A percentile compares a stretch with the other conserved stretches of the same genome.
Conservation (phyloP, 2,888 invertebrate species). For the Maniola hyperantus region DNA sequence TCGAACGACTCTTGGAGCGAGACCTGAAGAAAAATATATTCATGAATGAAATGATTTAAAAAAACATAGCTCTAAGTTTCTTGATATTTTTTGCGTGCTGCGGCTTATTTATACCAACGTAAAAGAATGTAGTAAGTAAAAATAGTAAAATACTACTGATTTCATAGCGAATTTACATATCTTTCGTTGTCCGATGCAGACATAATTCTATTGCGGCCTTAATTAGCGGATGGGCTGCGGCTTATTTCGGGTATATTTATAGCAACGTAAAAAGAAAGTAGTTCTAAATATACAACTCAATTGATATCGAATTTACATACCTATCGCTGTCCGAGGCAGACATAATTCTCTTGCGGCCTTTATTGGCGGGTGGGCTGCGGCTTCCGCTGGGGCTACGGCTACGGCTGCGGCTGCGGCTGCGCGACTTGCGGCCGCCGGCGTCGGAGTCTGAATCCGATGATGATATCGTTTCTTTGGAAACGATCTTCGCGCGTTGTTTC, state of each 20-base stretch:
- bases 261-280: no score
- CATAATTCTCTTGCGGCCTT: slow-evolving; percentile 82
- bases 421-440: slow-evolving; percentile 57
- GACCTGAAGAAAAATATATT: slow-evolving; percentile 45
- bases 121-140: no score
- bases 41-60: background rate
- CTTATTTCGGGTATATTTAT: no score
- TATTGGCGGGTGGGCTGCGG: slow-evolving; percentile 70
- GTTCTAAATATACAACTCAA: no score
- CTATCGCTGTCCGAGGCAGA: slow-evolving; percentile 84
- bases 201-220: no score
- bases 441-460: slow-evolving; percentile 92
- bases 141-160: no score
- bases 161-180: no score
- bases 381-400: slow-evolving; percentile 74
- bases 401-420: slow-evolving; percentile 49
- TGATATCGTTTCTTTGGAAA: slow-evolving; percentile 97
- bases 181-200: no score
- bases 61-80: no score
- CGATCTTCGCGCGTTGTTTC: slow-evolving; percentile 93
- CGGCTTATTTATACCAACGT: no score
- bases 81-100: background rate
- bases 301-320: slow-evolving; percentile 41
- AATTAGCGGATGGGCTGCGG: no score
- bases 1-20: slow-evolving; percentile 66